Percentiles rank a stretch among this genome's conserved stretches.
Conservation (phyloP, 2,888 invertebrate species). For the Caenorhabditis doughertyi region DNA sequence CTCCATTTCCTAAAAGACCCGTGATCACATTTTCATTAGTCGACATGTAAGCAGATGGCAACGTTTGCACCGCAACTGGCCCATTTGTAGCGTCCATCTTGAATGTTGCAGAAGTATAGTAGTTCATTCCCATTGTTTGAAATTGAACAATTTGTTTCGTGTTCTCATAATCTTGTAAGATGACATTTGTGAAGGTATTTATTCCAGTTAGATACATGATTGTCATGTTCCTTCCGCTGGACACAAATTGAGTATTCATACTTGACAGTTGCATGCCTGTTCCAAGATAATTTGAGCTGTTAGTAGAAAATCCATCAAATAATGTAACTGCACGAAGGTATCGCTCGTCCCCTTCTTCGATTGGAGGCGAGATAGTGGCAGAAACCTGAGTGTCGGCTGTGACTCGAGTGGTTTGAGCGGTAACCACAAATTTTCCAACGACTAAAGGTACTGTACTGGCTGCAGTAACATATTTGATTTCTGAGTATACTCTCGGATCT, state of each 20-base stretch:
- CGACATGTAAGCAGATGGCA: not conserved
- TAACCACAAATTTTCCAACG: not conserved
- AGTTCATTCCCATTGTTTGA: not conserved
- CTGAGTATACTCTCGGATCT: too few relatives aligned
- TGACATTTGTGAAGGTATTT: not conserved
- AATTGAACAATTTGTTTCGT: not conserved
- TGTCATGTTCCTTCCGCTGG: not conserved
- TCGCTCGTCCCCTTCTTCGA: too few relatives aligned
- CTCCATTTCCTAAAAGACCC: not conserved
- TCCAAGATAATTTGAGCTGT: not conserved
- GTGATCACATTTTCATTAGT: not conserved
- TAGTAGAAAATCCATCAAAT: not conserved
- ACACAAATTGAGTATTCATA: not conserved
- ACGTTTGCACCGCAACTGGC: not conserved
- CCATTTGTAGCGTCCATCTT: not conserved
- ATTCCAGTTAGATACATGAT: not conserved
- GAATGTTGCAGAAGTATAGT: not conserved
- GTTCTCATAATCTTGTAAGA: not conserved
- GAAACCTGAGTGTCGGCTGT: not conserved
- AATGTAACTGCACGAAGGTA: not conserved
- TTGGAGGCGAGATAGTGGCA: not conserved
- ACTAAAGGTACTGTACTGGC: too few relatives aligned
- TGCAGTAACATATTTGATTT: too few relatives aligned
- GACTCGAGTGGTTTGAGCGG: too few relatives aligned
- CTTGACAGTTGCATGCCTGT: not conserved